Base-by-base conservation (phyloP, 2,797 vertebrate genomes). In the Molothrus ater region DNA sequence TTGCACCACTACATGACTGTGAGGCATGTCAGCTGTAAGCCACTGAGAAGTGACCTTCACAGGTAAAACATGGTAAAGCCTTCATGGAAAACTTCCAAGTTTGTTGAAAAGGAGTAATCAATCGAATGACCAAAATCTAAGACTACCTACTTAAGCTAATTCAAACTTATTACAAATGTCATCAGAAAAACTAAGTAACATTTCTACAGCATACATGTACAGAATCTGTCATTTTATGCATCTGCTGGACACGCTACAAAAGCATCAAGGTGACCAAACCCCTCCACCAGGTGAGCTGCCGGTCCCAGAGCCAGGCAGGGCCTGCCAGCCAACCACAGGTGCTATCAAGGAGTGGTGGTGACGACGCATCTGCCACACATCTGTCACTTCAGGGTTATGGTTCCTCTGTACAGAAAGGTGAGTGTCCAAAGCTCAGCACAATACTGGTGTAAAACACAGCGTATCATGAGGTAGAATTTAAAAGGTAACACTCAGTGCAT, bases 401-500 rank as follows among this genome's bases (percentile, higher is more conserved):
- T 31, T 31, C 82, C 60, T 31, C 75, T 66, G 68, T 16, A 90
- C 75, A 92, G 76, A 78, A 63, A 68, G 59, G 90, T 63, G 57
- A 76, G 78, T n/a, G 56, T 82, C 83, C 71, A 47, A 80, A 51
- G 66, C 80, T 91, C 91, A 94, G 94, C 95, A 80, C 85, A 94
- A 76, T 45, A 81, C 88, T 90, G 86, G 85, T 84, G 80, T 95
- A 59, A 93, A 89, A 95, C 91, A 86, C 91, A 97, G 84, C 40
- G 17, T 59, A 61, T 96, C 61, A 93, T 96, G 97, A 97, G 96
- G 96, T 97, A 97, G 96, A 96, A 79, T 95, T 93, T 28, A 95
- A 93, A 95, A 85, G 64, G 82, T 93, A 96, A 91, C 93, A 95
- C 79, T 91, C 88, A 95, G 93, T 96, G 92, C 93, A 94, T 73